Evolutionary conservation across 1,140 invertebrate species (phyloP).

Genomic region (silkworm (Bombyx mori)): DNA sequence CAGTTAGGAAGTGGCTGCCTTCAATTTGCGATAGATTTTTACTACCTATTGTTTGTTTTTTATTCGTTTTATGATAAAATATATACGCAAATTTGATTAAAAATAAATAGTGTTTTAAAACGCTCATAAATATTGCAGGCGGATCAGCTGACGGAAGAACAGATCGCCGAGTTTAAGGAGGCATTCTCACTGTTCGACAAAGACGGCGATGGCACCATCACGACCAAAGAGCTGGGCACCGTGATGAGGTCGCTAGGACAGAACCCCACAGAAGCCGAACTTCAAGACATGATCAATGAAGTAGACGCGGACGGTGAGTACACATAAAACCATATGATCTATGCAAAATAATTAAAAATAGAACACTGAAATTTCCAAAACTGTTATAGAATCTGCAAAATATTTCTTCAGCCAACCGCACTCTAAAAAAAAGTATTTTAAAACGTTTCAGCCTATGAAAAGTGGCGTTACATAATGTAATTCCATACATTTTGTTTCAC

Average conservation of each 20-base stretch:
- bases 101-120: not conserved
- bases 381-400: not conserved
- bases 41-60: too few relatives aligned
- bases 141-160: constrained; percentile 97
- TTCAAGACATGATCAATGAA: constrained; percentile 99
- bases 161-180: constrained; percentile 99
- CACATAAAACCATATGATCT: not conserved
- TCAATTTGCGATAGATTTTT: too few relatives aligned
- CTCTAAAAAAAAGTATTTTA: not conserved
- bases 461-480: too few relatives aligned
- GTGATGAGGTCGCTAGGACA: constrained; percentile 99
- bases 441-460: not conserved
- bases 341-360: not conserved
- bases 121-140: constrained; percentile 75
- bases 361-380: not conserved
- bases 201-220: constrained; percentile 99
- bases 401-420: not conserved
- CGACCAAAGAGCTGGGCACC: constrained; percentile 99
- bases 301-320: constrained; percentile 97
- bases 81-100: too few relatives aligned
- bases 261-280: constrained; percentile 99
- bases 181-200: constrained; percentile 99
- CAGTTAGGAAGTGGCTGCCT: too few relatives aligned
- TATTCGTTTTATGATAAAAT: too few relatives aligned
- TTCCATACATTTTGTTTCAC: too few relatives aligned